Conservation (phyloP, 1,140 invertebrate species). For the Drosophila rufa region DNA sequence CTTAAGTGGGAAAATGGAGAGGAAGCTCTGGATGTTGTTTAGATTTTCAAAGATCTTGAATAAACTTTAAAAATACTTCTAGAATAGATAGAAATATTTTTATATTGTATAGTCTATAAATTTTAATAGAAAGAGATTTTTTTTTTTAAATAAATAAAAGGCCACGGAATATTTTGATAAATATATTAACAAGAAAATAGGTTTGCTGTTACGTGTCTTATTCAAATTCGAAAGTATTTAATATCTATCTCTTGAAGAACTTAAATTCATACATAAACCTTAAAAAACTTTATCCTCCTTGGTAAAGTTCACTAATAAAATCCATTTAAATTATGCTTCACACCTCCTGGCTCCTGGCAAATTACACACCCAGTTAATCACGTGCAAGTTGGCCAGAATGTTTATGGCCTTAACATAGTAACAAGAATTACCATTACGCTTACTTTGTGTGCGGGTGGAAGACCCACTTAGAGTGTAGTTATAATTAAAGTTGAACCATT, state of each 20-base stretch:
- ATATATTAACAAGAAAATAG: too few species aligned
- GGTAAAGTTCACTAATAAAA: constrained; percentile 7
- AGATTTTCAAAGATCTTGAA: too few species aligned
- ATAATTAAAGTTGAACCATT: constrained; percentile 58
- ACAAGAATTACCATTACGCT: background rate
- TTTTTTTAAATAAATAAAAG: too few species aligned
- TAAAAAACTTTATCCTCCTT: background rate
- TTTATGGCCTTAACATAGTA: constrained; percentile 22
- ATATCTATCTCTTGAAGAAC: background rate
- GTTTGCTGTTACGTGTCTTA: background rate
- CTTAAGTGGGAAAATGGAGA: background rate
- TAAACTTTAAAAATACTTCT: too few species aligned
- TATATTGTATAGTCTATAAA: too few species aligned
- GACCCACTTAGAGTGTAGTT: constrained; percentile 38
- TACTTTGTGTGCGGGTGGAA: background rate
- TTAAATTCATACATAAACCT: background rate
- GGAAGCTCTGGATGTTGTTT: too few species aligned
- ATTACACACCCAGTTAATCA: constrained; percentile 19
- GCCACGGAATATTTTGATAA: too few species aligned
- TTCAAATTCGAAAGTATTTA: too few species aligned
- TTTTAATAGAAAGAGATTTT: too few species aligned
- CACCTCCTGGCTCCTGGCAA: constrained; percentile 3
- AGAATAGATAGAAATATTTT: too few species aligned
- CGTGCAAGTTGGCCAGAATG: constrained; percentile 14
- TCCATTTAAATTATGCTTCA: constrained; percentile 17